Evolutionary conservation across 92 coral and sea anemone species (phyloP), one percentile per base, ranked within the genome.

Genomic region (Nematostella vectensis): DNA sequence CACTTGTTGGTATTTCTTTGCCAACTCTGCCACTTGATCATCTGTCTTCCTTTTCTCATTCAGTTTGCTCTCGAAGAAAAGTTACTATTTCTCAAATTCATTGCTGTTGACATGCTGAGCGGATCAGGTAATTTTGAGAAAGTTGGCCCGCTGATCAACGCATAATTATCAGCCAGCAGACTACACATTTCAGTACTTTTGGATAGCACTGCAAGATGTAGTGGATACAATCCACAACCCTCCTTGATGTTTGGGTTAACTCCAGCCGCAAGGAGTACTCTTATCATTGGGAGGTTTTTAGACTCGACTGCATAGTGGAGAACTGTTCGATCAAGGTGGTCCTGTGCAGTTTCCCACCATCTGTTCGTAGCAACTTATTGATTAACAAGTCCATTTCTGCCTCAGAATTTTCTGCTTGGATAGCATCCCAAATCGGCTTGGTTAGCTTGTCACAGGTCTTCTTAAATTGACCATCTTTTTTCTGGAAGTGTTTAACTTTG

Each of bases 361-460:
- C 59, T 54, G 21, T 54, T 22, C 1, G 1, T 54, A 1, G 59
- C 2, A 54, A 22, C 4, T 54, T 12, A 63, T 28, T 59, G 37
- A 15, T 59, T 15, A 1, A 54, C 42, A 47, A 63, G 47, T 36
- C 71, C 64, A 59, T 47, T 13, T 48, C 36, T 30, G 58, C 68
- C 70, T 68, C 31, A 40, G 12, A 29, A 27, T 13, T 47, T 27
- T 20, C 12, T 25, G 59, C 25, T 9, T 54, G 59, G 37, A 54
- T 13, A 9, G 84, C 84, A 27, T 71, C 47, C 78, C 84, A 70
- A 60, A 77, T 64, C 38, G 4, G 31, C 45, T 63, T 58, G 29
- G 52, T 61, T 29, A 77, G 45, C 40, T 53, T 63, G 61, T 71
- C 72, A 58, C 36, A 64, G 2, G 37, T 29, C 9, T 70, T 63